These are phyloP conservation scores for Maccullochella peelii DNA, from an alignment of 2,113 vertebrate genomes.

Conservation along the genomic window DNA sequence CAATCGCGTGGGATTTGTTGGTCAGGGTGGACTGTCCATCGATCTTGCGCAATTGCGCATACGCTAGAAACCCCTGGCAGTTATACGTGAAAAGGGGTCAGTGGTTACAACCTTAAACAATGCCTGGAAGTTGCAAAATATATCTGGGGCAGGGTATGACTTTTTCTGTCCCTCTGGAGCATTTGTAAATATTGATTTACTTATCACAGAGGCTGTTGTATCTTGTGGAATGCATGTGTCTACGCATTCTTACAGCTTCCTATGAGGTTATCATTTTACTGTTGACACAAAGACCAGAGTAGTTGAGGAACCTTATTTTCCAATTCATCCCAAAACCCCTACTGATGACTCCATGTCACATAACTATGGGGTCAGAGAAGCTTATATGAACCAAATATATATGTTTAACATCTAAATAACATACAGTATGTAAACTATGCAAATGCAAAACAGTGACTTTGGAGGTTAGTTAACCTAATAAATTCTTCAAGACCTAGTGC, in stretches of 20 bases:
- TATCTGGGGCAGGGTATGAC: background rate
- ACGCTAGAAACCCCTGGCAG: background rate
- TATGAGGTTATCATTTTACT: slow-evolving; percentile 57
- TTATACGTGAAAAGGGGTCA: slow-evolving; percentile 18
- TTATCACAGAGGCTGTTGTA: slow-evolving; percentile 34
- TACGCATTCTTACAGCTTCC: slow-evolving; percentile 48
- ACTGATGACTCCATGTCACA: background rate
- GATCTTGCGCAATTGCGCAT: slow-evolving; percentile 73
- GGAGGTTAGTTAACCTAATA: background rate
- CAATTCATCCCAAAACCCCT: slow-evolving; percentile 31
- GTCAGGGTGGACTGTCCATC: background rate
- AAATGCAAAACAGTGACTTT: background rate
- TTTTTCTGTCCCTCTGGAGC: background rate
- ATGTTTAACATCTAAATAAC: background rate
- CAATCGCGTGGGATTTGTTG: background rate
- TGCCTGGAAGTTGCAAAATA: slow-evolving; percentile 24
- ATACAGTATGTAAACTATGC: background rate
- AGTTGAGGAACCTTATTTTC: slow-evolving; percentile 21
- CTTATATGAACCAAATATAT: background rate
- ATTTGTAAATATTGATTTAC: slow-evolving; percentile 47
- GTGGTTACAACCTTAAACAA: slow-evolving; percentile 25
- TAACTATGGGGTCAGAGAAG: background rate
- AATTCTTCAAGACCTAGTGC: background rate
- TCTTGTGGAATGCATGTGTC: slow-evolving; percentile 42
- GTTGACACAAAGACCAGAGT: slow-evolving; percentile 59